Evolutionary conservation across 2,888 invertebrate genomes (phyloP).

Genomic region (Scaptomyza reducta): DNA sequence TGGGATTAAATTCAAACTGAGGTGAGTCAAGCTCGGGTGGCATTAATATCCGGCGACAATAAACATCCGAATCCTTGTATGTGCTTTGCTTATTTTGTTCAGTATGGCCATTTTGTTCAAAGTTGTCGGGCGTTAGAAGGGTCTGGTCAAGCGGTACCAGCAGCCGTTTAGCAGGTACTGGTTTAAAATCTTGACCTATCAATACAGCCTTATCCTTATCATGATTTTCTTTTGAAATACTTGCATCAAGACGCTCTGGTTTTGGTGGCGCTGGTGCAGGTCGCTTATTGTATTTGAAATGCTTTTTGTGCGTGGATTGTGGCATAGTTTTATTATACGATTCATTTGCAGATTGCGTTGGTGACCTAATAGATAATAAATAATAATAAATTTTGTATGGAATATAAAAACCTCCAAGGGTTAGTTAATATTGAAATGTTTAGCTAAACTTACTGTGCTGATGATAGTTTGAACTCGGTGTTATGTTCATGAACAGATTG

Average conservation of each 20-base stretch:
- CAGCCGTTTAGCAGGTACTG: conserved; percentile 3
- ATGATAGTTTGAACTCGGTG: background rate
- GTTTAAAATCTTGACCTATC: background rate
- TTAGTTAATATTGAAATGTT: background rate
- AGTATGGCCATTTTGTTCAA: conserved; percentile 13
- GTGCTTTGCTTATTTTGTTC: conserved; percentile 66
- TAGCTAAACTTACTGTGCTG: conserved; percentile 1
- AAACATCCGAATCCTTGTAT: conserved; percentile 5
- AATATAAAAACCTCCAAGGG: background rate
- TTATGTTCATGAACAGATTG: background rate
- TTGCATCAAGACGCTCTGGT: conserved; percentile 48
- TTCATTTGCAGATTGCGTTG: background rate
- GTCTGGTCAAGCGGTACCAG: conserved; percentile 8
- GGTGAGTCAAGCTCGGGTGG: conserved; percentile 6
- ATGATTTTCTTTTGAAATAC: background rate
- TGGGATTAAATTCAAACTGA: conserved; percentile 5
- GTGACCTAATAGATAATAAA: background rate
- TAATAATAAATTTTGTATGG: background rate
- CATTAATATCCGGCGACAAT: conserved; percentile 8
- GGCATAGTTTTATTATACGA: background rate
- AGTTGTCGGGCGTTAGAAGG: conserved; percentile 2
- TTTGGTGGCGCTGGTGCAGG: conserved; percentile 86
- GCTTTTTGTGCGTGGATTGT: conserved; percentile 9
- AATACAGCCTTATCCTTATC: background rate
- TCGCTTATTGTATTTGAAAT: conserved; percentile 86